Percentiles rank a stretch among this genome's conserved stretches.
phyloP scores from a whole-genome alignment of 1,140 invertebrate genomes.

The Trinorchestia longiramus region DNA sequence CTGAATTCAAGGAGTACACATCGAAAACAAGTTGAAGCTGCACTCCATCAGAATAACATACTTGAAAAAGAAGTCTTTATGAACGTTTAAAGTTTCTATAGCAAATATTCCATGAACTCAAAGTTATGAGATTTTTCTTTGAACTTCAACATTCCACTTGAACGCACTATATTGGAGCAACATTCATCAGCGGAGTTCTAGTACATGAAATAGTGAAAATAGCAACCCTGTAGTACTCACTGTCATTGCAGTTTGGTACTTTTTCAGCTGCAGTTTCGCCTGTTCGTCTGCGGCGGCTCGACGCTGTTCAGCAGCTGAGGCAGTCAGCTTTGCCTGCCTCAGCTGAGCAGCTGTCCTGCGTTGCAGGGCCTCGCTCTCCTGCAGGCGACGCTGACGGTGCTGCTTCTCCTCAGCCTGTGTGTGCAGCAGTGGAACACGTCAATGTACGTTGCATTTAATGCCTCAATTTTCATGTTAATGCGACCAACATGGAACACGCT shows the following conservation, averaged over 20 bases:
- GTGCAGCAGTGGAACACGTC: background rate
- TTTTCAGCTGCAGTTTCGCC: conserved; percentile 4
- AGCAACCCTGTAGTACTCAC: background rate
- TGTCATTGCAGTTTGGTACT: background rate
- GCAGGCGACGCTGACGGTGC: background rate
- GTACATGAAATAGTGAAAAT: background rate
- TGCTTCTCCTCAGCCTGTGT: background rate
- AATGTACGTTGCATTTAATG: too few relatives aligned
- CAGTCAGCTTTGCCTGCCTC: background rate
- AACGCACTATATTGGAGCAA: background rate
- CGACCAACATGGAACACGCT: too few relatives aligned
- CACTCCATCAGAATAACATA: too few relatives aligned
- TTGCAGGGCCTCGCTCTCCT: background rate
- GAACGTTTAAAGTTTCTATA: background rate
- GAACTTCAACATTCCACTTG: background rate
- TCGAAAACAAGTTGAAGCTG: too few relatives aligned
- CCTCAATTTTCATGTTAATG: too few relatives aligned
- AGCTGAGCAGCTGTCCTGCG: background rate
- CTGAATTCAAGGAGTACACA: too few relatives aligned
- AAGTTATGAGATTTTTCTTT: background rate
- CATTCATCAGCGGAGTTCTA: background rate
- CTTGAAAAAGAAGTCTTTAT: background rate
- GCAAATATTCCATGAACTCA: background rate
- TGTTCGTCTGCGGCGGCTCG: background rate
- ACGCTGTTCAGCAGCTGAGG: background rate